Conservation (phyloP, 2,113 vertebrate species). For the Xiphias gladius region DNA sequence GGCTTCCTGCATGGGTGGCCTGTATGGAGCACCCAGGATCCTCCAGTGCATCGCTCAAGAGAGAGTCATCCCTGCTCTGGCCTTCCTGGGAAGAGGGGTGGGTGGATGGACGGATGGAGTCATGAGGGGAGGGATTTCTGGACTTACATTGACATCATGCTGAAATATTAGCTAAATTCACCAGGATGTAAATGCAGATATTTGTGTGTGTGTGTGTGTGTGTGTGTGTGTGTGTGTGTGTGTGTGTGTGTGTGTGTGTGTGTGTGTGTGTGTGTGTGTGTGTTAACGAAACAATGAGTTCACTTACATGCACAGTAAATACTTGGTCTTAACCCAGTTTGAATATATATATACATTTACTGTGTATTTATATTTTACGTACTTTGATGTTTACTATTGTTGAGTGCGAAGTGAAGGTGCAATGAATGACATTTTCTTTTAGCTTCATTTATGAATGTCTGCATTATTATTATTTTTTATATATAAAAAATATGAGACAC, state of each 20-base stretch:
- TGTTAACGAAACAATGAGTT: neutral
- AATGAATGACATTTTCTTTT: too few species aligned
- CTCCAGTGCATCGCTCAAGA: conserved; percentile 97
- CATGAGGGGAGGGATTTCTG: conserved; percentile 29
- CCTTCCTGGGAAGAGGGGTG: conserved; percentile 91
- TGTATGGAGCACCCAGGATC: conserved; percentile 96
- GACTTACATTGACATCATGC: neutral
- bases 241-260: conserved; percentile 10
- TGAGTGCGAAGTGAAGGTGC: too few species aligned
- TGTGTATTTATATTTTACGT: too few species aligned
- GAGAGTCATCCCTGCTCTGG: conserved; percentile 91
- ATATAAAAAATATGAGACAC: too few species aligned
- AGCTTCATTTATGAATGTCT: too few species aligned
- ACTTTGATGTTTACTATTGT: too few species aligned
- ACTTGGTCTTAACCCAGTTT: neutral
- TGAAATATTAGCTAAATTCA: conserved; percentile 7
- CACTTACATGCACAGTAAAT: neutral
- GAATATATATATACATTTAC: too few species aligned
- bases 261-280: conserved; percentile 14
- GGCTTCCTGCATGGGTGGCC: conserved; percentile 97
- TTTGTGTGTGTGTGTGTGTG: conserved; percentile 4
- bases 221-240: conserved; percentile 1
- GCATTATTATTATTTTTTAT: too few species aligned
- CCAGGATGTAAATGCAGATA: conserved; percentile 12
- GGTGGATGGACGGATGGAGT: conserved; percentile 72